Evolutionary conservation across 2,797 vertebrate genomes (phyloP), one percentile per base, ranked within the genome.

Genomic region (Sphaeramia orbicularis): DNA sequence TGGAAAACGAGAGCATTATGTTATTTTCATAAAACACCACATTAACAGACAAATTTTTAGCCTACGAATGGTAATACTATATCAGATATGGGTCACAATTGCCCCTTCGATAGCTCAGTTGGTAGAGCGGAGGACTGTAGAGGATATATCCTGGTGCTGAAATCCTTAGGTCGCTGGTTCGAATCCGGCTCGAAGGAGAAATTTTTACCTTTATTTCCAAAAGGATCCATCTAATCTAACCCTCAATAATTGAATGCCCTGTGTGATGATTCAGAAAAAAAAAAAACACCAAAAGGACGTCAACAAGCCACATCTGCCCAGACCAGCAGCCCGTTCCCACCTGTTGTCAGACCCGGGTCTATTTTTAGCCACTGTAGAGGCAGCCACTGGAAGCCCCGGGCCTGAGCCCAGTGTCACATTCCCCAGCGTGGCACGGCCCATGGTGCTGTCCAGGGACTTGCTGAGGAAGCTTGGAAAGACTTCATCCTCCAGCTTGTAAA

Each of bases 281-380:
- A 13, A 63, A n/a, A 7, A n/a, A 63, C 56, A 37, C 36, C 74
- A 2, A 3, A 15, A 16, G 45, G 15, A 32, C 47, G 69, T 62
- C 50, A 59, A 55, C 10, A 58, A 76, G 60, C 6, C 58, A 83
- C 80, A 87, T 82, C 57, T 84, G 81, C 54, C 52, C 44, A 63
- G 54, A 72, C 37, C 13, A 81, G 58, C 52, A 55, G 45, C 54
- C 54, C 52, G 53, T 41, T 3, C 93, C 91, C 94, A 98, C 98
- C 97, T 97, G 90, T 93, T 92, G 80, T 94, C 92, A 78, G 73
- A 59, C 11, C 44, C 77, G 0, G 56, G 74, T 92, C 92, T 95
- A 90, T 88, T 92, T 94, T 94, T 96, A 86, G 95, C 96, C 74
- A 97, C 92, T 16, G 98, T 99, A n/a, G 98, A 99, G 69, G 97